phyloP scores from a whole-genome alignment of 1,140 invertebrate genomes.

The Teleogryllus occipitalis region DNA sequence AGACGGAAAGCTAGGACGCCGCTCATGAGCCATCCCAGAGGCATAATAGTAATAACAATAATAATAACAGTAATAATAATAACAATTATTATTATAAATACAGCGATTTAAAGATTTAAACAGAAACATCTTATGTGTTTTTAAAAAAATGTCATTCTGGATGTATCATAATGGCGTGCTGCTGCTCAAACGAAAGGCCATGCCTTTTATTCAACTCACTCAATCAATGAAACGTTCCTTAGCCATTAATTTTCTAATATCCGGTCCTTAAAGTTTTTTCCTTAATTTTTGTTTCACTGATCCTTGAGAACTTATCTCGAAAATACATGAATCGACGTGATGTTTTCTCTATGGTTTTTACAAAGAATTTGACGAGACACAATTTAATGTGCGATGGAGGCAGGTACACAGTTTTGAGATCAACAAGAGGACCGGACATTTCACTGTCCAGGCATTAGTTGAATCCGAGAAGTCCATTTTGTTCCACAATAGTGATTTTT shows the following conservation, averaged over 20 bases:
- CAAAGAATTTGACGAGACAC: slow-evolving; percentile 36
- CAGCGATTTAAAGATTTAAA: too few species aligned
- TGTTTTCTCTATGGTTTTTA: slow-evolving; percentile 33
- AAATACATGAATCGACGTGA: slow-evolving; percentile 30
- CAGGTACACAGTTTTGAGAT: not conserved
- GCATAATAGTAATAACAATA: too few species aligned
- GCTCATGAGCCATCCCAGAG: too few species aligned
- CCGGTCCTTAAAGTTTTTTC: not conserved
- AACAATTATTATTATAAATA: too few species aligned
- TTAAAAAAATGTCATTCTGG: too few species aligned
- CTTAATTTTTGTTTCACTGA: slow-evolving; percentile 22
- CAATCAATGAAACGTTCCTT: not conserved
- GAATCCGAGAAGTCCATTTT: not conserved
- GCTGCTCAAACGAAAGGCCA: not conserved
- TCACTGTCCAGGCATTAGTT: not conserved
- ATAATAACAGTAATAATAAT: too few species aligned
- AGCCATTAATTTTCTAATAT: not conserved
- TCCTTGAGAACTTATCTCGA: slow-evolving; percentile 28
- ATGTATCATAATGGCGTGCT: too few species aligned
- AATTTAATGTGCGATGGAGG: slow-evolving; percentile 33
- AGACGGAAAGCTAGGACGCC: too few species aligned
- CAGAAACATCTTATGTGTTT: too few species aligned
- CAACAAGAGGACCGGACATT: slow-evolving; percentile 11
- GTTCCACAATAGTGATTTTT: slow-evolving; percentile 16
- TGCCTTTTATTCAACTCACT: too few species aligned